These are phyloP conservation scores for Osedax frankpressi DNA, from an alignment of 2,888 invertebrate species.

Conservation along the genomic window DNA sequence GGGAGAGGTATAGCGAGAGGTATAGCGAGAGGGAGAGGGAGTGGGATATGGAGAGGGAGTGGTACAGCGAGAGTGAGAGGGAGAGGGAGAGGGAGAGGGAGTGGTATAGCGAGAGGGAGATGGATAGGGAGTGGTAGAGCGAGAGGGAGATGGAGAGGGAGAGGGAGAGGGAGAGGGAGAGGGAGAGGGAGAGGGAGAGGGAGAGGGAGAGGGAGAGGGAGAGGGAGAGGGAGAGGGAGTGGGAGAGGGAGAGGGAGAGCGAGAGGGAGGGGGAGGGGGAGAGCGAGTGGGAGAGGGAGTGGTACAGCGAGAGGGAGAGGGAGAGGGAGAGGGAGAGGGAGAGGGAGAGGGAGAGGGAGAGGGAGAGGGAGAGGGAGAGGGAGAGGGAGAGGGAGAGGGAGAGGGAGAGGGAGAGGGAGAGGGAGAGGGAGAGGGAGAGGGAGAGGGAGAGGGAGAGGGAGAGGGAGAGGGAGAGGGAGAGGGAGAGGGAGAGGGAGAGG, in stretches of 20 bases:
- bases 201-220: not conserved
- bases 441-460: not conserved
- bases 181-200: too few species aligned
- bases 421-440: not conserved
- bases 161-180: too few species aligned
- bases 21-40: constrained; percentile 5
- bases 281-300: too few species aligned
- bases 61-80: constrained; percentile 6
- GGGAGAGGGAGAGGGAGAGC: not conserved
- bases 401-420: not conserved
- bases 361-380: not conserved
- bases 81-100: constrained; percentile 10
- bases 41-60: constrained; percentile 6
- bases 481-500: constrained; percentile 13
- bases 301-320: not conserved
- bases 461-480: constrained; percentile 13
- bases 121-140: too few species aligned
- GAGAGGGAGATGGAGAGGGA: too few species aligned
- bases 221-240: not conserved
- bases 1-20: not conserved
- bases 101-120: too few species aligned
- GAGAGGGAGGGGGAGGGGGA: not conserved
- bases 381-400: constrained; percentile 1
- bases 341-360: not conserved
- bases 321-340: not conserved